These are phyloP conservation scores for Sebastes baramenuke DNA, from an alignment of 2,797 vertebrate species.

Conservation along the genomic window DNA sequence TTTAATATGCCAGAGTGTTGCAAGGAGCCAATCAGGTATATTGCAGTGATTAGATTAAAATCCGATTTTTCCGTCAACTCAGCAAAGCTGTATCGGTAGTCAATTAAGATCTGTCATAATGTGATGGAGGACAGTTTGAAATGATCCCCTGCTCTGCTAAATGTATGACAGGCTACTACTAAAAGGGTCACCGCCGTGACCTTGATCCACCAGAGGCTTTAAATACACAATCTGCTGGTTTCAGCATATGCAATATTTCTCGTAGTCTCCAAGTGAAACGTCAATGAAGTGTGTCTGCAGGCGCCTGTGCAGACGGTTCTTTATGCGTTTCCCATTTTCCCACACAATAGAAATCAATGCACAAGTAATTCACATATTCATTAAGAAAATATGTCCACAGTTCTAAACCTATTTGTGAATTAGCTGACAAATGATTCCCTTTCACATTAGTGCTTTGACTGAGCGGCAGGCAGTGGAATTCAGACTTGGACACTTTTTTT, in stretches of 20 bases:
- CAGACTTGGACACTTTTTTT: conserved; percentile 74
- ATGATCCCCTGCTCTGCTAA: conserved; percentile 78
- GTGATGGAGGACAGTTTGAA: conserved; percentile 83
- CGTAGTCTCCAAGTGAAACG: conserved; percentile 72
- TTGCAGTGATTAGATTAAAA: conserved; percentile 81
- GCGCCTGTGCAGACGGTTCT: conserved; percentile 59
- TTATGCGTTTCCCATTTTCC: conserved; percentile 77
- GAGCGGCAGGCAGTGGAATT: conserved; percentile 68
- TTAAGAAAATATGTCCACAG: conserved; percentile 81
- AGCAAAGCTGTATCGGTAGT: conserved; percentile 79
- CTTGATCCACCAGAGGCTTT: conserved; percentile 79
- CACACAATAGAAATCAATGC: conserved; percentile 84
- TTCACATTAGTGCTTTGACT: conserved; percentile 77
- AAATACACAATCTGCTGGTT: conserved; percentile 79
- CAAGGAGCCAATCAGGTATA: conserved; percentile 77
- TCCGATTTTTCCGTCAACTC: conserved; percentile 79
- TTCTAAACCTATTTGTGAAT: conserved; percentile 80
- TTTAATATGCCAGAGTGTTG: conserved; percentile 78
- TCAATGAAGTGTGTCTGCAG: conserved; percentile 78
- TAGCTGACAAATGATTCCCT: conserved; percentile 80
- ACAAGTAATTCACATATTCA: conserved; percentile 84
- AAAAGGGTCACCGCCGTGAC: conserved; percentile 82
- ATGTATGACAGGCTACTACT: conserved; percentile 79
- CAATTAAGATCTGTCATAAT: conserved; percentile 84
- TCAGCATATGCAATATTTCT: conserved; percentile 80